A percentile compares a stretch with the other conserved stretches of the same genome.
phyloP scores from a whole-genome alignment of 2,797 vertebrate species.

The Carcharodon carcharias region DNA sequence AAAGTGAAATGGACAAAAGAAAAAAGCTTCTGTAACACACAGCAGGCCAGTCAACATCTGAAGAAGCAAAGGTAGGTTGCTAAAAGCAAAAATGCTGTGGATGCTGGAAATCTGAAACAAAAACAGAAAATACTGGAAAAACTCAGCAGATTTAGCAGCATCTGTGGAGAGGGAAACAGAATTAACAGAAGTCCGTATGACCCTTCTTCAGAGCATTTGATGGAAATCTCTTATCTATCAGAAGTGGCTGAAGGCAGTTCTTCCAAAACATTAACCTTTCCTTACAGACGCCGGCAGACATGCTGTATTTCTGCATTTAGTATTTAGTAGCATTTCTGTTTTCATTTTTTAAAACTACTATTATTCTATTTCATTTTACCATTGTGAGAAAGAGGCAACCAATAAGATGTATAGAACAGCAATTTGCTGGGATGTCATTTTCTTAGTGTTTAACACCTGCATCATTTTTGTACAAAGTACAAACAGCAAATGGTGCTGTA shows the following conservation, averaged over 20 bases:
- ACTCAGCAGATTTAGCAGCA: no score
- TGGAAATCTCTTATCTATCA: background rate
- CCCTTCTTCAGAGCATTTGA: background rate
- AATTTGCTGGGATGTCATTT: background rate
- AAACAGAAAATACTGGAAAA: no score
- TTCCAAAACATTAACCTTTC: background rate
- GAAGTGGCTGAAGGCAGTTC: background rate
- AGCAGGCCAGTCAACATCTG: no score
- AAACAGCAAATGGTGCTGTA: background rate
- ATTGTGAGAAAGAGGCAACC: background rate
- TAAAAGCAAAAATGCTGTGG: no score
- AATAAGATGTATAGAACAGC: background rate
- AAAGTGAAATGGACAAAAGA: constrained; percentile 1
- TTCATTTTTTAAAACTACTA: background rate
- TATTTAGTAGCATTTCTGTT: background rate
- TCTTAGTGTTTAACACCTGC: background rate
- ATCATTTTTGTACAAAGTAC: background rate
- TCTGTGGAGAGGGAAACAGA: no score
- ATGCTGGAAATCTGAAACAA: no score
- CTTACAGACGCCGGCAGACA: background rate
- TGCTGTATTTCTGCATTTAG: background rate
- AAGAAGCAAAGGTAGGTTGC: background rate
- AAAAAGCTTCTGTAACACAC: background rate
- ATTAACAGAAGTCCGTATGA: no score
- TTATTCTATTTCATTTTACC: background rate